Conservation (phyloP, 2,888 invertebrate species). For the Netelia inedita region DNA sequence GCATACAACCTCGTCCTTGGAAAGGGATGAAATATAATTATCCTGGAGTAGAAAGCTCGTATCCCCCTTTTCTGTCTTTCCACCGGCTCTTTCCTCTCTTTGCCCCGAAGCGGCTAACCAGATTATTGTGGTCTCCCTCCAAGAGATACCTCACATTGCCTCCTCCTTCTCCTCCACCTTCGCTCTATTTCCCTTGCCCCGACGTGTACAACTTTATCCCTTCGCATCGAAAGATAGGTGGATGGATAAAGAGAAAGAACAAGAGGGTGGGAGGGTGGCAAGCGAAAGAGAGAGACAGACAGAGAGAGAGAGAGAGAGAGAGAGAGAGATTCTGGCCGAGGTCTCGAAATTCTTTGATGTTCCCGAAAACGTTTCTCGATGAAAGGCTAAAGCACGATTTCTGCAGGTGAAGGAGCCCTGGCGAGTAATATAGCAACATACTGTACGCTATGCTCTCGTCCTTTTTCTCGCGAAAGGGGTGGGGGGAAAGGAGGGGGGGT, state of each 20-base stretch:
- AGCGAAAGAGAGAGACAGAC: constrained; percentile 58
- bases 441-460: constrained; percentile 36
- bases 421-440: constrained; percentile 47
- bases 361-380: constrained; percentile 81
- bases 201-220: constrained; percentile 40
- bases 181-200: constrained; percentile 49
- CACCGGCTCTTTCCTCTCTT: constrained; percentile 51
- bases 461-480: constrained; percentile 26
- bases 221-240: constrained; percentile 32
- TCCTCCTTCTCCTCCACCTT: constrained; percentile 40
- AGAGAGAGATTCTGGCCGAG: constrained; percentile 70
- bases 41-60: constrained; percentile 49
- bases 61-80: constrained; percentile 42
- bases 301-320: constrained; percentile 62
- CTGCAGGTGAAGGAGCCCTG: constrained; percentile 79
- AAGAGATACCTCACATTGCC: constrained; percentile 48
- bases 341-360: constrained; percentile 83
- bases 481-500: neutral
- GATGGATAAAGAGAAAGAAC: constrained; percentile 55
- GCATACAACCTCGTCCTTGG: constrained; percentile 5
- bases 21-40: constrained; percentile 59
- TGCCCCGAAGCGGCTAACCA: constrained; percentile 69
- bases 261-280: constrained; percentile 25
- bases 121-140: constrained; percentile 71
- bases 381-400: constrained; percentile 80